phyloP scores from a whole-genome alignment of 2,113 vertebrate genomes.

The Tetrao urogallus region DNA sequence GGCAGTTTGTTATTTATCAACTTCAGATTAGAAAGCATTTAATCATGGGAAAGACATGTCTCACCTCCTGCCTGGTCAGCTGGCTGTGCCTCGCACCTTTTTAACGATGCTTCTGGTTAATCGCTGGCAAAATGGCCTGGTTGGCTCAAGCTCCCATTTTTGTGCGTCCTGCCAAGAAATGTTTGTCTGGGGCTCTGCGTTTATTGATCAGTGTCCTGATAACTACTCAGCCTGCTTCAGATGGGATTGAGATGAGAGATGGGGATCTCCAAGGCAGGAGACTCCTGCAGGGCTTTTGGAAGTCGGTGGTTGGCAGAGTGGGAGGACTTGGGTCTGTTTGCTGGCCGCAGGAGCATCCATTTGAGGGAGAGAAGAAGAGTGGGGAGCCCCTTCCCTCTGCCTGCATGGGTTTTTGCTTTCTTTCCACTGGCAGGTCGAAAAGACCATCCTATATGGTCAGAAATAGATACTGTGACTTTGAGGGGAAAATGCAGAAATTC shows the following conservation, averaged over 20 bases:
- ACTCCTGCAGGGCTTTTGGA: background rate
- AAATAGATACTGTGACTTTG: background rate
- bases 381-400: background rate
- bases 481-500: background rate
- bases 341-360: background rate
- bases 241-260: background rate
- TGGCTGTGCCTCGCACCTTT: background rate
- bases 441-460: background rate
- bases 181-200: background rate
- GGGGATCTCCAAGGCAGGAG: background rate
- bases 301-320: background rate
- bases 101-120: background rate
- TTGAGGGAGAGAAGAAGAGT: background rate
- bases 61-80: background rate
- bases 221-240: background rate
- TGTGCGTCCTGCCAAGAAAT: background rate
- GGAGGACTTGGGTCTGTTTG: rapidly evolving
- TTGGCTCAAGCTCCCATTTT: background rate
- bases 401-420: background rate
- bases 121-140: rapidly evolving
- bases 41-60: background rate
- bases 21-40: constrained; percentile 39
- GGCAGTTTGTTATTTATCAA: constrained; percentile 37
- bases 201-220: background rate
- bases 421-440: background rate